Base-by-base conservation (phyloP, 2,113 vertebrate genomes). In the Pseudolaguvia tuberculata region DNA sequence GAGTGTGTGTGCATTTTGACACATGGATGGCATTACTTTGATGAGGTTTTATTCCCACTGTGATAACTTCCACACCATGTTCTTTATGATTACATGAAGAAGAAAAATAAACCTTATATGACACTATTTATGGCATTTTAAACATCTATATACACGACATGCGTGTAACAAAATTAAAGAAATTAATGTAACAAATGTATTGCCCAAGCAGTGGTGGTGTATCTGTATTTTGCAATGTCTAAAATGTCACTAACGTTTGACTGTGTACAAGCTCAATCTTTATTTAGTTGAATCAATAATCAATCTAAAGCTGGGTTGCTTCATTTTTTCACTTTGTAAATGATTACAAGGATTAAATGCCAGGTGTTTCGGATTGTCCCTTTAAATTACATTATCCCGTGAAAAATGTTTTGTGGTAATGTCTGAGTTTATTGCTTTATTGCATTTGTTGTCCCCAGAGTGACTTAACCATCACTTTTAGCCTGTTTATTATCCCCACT, bases 21-120 rank as follows among this genome's bases (percentile, higher is more conserved):
- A 47, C 57, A 69, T 51, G 72, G 50, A 66, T 80, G 75, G 61
- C 47, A 31, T 76, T 69, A 59, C 55, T 25, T 35, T 35, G 47
- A 70, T 68, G 52, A 45, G 25, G 57, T 51, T 69, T 70, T 18
- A 21, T 55, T 69, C 56, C n/a, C 55, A 6, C 55, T 42, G 25
- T 53, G 51, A 73, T 47, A 58, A 73, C 51, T 69, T 69, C 21
- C 53, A 69, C 39, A 42, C 57, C 48, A 55, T 63, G 35, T 51
- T 72, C 35, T 17, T 35, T 15, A 4, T 68, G 70, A 69, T 69
- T 69, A n/a, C n/a, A n/a, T n/a, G n/a, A n/a, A n/a, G n/a, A n/a
- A n/a, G n/a, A n/a, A n/a, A n/a, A n/a, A n/a, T 50, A 21, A 25
- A 1, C 21, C 59, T 57, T 42, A 53, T 59, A 15, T 69, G 48